Conservation (phyloP, 2,888 invertebrate genomes). For the Heliconius ismenius region DNA sequence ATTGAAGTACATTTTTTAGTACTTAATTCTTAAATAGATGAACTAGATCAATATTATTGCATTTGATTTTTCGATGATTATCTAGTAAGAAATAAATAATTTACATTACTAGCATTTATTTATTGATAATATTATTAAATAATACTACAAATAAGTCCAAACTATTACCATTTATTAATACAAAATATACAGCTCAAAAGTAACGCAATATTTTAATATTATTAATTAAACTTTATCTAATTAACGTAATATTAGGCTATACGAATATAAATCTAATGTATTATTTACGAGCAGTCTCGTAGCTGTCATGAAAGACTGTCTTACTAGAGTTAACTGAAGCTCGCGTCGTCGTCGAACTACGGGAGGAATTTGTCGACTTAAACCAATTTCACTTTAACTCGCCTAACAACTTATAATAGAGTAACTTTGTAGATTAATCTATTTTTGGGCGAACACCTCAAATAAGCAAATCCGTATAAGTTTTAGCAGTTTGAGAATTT, state of each 20-base stretch:
- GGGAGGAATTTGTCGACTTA: conserved; percentile 70
- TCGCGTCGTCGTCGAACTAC: conserved; percentile 64
- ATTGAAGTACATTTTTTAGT: not conserved
- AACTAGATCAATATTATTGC: not conserved
- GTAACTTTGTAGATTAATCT: conserved; percentile 73
- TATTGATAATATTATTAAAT: too few relatives aligned
- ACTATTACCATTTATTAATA: not conserved
- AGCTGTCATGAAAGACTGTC: conserved; percentile 57
- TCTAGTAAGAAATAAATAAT: too few relatives aligned
- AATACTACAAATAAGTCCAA: not conserved
- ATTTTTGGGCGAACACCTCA: conserved; percentile 54
- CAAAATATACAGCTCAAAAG: not conserved
- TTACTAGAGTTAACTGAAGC: conserved; percentile 58
- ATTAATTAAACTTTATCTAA: conserved; percentile 7
- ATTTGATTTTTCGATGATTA: not conserved
- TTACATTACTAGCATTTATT: too few relatives aligned
- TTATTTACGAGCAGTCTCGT: conserved; percentile 48
- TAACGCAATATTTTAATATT: not conserved
- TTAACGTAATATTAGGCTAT: conserved; percentile 23
- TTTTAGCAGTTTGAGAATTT: conserved; percentile 25
- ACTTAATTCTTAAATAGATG: not conserved
- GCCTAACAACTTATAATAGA: conserved; percentile 74
- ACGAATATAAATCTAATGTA: conserved; percentile 44
- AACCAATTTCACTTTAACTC: conserved; percentile 68
- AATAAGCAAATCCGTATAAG: conserved; percentile 43